Conservation (phyloP, 2,888 invertebrate genomes). For the Elysia crispata region DNA sequence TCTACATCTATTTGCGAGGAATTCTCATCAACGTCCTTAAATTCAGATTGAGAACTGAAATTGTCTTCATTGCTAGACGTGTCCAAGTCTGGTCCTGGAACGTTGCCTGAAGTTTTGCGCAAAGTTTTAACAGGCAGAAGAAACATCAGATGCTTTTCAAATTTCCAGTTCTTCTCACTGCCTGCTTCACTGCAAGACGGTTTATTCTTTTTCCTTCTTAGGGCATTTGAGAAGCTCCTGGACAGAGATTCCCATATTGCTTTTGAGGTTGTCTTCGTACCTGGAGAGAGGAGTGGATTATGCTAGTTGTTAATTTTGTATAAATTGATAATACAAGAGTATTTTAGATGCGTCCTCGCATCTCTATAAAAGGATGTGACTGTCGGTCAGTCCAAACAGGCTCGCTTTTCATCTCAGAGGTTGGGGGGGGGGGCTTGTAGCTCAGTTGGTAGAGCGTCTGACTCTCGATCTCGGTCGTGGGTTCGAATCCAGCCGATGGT, state of each 20-base stretch:
- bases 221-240: slow-evolving; percentile 21
- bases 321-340: too few species aligned
- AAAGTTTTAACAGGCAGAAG: slow-evolving; percentile 25
- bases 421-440: too few species aligned
- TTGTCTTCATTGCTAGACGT: slow-evolving; percentile 28
- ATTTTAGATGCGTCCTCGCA: too few species aligned
- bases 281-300: neutral
- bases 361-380: too few species aligned
- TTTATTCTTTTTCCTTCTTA: too few species aligned
- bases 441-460: too few species aligned
- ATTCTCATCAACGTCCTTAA: slow-evolving; percentile 20
- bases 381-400: too few species aligned
- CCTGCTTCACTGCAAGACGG: slow-evolving; percentile 31
- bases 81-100: slow-evolving; percentile 25
- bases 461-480: too few species aligned
- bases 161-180: slow-evolving; percentile 38
- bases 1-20: slow-evolving; percentile 10
- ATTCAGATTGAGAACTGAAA: slow-evolving; percentile 29
- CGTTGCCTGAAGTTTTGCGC: slow-evolving; percentile 18
- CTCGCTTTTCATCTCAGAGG: too few species aligned
- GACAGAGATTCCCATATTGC: slow-evolving; percentile 14
- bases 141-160: slow-evolving; percentile 24
- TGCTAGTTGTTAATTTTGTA: too few species aligned
- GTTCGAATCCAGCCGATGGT: too few species aligned
- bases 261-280: slow-evolving; percentile 9